A percentile compares a stretch with the other conserved stretches of the same genome.
Evolutionary conservation across 2,888 invertebrate genomes (phyloP).

Genomic region (Leucophenga montana): DNA sequence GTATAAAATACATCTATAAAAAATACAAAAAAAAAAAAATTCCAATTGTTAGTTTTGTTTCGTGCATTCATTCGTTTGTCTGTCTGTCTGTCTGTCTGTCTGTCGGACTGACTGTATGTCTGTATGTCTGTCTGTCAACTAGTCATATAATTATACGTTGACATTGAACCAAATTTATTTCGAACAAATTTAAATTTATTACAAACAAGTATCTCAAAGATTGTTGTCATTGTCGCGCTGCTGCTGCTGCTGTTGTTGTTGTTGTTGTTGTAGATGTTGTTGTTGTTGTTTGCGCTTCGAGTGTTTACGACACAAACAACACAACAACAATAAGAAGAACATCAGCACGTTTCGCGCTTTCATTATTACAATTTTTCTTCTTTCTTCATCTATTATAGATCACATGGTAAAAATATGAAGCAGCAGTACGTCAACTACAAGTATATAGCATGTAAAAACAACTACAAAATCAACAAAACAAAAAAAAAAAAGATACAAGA

Average conservation of each 20-base stretch:
- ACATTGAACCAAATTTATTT: conserved; percentile 61
- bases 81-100: not conserved
- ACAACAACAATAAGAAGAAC: conserved; percentile 1
- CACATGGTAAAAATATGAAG: conserved; percentile 19
- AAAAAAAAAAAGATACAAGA: not conserved
- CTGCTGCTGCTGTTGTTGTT: not conserved
- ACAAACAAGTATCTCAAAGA: conserved; percentile 22
- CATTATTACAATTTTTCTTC: not conserved
- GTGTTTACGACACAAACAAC: conserved; percentile 2
- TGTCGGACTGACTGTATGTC: conserved; percentile 23
- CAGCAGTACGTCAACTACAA: not conserved
- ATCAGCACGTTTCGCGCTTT: conserved; percentile 8
- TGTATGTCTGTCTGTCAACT: conserved; percentile 22
- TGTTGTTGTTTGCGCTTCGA: conserved; percentile 4
- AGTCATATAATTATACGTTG: conserved; percentile 48
- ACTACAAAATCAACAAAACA: no score
- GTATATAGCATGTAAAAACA: not conserved
- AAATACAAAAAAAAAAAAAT: no score
- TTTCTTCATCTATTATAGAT: conserved; percentile 13
- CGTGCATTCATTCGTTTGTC: conserved; percentile 14
- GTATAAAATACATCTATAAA: no score
- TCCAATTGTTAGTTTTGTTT: not conserved
- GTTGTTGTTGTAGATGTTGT: conserved; percentile 9
- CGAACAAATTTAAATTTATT: conserved; percentile 35
- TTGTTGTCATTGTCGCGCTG: conserved; percentile 12